These are phyloP conservation scores for Nasonovia ribisnigri DNA, from an alignment of 2,888 invertebrate genomes.

Conservation along the genomic window DNA sequence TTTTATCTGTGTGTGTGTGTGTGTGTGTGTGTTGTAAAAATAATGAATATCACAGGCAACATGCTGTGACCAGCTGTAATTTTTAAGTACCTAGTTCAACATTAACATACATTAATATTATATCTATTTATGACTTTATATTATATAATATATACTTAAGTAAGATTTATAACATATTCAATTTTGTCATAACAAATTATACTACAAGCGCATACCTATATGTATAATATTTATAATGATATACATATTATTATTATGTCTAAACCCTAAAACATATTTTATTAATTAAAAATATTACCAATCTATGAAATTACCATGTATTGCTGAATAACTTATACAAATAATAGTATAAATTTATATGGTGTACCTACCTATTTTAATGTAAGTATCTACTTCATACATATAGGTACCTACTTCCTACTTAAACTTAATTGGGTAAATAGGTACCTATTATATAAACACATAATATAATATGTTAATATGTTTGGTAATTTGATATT, in stretches of 20 bases:
- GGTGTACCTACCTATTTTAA: not conserved
- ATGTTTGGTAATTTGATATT: not conserved
- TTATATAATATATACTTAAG: not conserved
- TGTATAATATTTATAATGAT: not conserved
- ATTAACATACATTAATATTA: not conserved
- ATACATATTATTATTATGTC: not conserved
- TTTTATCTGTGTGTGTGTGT: not conserved
- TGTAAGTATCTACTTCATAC: not conserved
- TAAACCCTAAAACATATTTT: not conserved
- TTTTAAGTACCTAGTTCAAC: not conserved
- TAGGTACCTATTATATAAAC: not conserved
- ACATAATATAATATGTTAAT: not conserved
- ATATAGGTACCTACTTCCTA: not conserved
- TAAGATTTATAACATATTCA: not conserved
- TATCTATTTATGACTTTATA: not conserved
- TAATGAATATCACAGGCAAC: not conserved
- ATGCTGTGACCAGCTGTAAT: not conserved
- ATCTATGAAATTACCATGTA: not conserved
- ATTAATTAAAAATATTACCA: not conserved
- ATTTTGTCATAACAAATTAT: not conserved
- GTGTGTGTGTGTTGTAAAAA: not conserved
- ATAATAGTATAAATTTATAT: not conserved
- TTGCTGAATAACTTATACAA: not conserved
- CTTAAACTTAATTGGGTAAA: not conserved
- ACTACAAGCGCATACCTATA: not conserved